Base-by-base conservation (phyloP, 2,113 vertebrate genomes). In the Mystacornis crossleyi region DNA sequence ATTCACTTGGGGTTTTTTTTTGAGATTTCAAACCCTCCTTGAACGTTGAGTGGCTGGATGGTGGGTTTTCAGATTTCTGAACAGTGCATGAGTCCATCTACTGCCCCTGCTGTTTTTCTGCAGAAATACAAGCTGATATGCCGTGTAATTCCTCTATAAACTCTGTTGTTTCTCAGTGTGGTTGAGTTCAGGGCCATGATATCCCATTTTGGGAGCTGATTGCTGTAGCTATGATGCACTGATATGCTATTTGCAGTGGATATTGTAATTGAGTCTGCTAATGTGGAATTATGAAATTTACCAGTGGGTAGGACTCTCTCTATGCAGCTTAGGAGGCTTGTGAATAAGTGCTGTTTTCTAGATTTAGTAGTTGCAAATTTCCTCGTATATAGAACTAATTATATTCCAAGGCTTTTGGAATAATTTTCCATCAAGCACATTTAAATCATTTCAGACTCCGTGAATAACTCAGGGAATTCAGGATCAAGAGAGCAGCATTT, bases 261-360 rank as follows among this genome's bases (percentile, higher is more conserved):
- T 91, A 88, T 38, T 91, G 79, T 86, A 96, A 93, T 92, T 89
- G 93, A 95, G 53, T 54, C 60, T 79, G 66, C 65, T 91, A 92
- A 92, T 94, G 57, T 91, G 47, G 83, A 87, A 91, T 94, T 91
- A 97, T 18, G n/a, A 91, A 96, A 88, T 95, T 73, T 92, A 42
- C 47, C 9, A 47, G 75, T 67, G 60, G 34, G 51, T 74, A 96
- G 61, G n/a, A 74, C 57, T 80, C 50, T 85, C 69, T 70, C 58
- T 87, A 6, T 74, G 86, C 45, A 65, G 47, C 80, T 92, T 94
- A 42, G 31, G 67, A 86, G 47, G 60, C 29, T 73, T 78, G 79
- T 79, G 38, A 36, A 1, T 83, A 86, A 87, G 38, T 48, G 36
- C 42, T 80, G 23, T 75, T 84, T 90, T 74, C 54, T 71, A 73